These are phyloP conservation scores for Anagyrus pseudococci DNA, from an alignment of 2,888 invertebrate species.

Conservation along the genomic window DNA sequence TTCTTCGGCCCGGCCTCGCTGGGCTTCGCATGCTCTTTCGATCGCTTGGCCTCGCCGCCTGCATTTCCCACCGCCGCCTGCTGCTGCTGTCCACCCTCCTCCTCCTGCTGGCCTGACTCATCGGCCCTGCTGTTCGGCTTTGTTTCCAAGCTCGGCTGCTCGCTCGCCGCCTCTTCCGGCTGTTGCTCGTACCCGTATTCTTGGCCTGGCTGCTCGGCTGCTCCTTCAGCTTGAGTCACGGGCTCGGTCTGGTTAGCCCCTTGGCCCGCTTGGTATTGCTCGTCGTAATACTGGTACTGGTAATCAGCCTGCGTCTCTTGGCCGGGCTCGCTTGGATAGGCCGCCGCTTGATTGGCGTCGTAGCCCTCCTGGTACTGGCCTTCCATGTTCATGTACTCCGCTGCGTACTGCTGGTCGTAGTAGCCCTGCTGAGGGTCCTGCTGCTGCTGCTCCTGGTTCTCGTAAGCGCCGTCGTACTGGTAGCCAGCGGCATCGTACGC, in stretches of 20 bases:
- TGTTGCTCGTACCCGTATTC: not conserved
- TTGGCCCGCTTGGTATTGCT: too few relatives aligned
- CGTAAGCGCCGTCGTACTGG: not conserved
- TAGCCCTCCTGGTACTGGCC: not conserved
- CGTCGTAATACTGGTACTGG: too few relatives aligned
- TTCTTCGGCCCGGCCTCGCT: conserved; percentile 22
- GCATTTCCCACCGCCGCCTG: not conserved
- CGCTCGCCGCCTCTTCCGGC: not conserved
- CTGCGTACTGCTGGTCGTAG: not conserved
- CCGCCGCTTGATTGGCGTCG: not conserved
- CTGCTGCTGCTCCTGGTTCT: not conserved
- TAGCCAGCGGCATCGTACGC: too few relatives aligned
- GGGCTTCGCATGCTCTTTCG: too few relatives aligned
- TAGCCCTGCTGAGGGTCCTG: not conserved
- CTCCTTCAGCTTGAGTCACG: not conserved
- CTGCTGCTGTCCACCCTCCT: conserved; percentile 29
- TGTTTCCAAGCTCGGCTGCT: conserved; percentile 16
- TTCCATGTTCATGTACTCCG: too few relatives aligned
- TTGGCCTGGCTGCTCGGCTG: not conserved
- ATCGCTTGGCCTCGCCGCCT: too few relatives aligned
- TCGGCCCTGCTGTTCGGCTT: conserved; percentile 17
- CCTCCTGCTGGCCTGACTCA: conserved; percentile 37
- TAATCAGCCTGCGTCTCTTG: too few relatives aligned
- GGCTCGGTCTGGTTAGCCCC: too few relatives aligned
- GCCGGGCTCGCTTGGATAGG: too few relatives aligned